phyloP scores from a whole-genome alignment of 64 coral and sea anemone genomes.

The Platygyra sinensis region DNA sequence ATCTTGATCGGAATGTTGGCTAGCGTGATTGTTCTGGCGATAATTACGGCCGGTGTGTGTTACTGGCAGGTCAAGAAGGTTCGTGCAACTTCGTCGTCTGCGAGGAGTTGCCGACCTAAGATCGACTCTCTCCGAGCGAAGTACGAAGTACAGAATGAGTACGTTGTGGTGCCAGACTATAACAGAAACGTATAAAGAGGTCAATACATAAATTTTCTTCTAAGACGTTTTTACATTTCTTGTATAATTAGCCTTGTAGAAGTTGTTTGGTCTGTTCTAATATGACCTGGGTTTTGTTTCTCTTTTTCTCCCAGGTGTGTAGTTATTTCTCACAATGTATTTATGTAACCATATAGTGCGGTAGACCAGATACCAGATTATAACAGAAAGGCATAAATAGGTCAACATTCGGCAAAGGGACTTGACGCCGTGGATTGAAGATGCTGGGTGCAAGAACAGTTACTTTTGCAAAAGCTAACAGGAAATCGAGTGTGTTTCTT shows the following conservation, averaged over 20 bases:
- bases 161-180: background rate
- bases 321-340: too few species aligned
- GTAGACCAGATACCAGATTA: too few species aligned
- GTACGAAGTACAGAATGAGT: background rate
- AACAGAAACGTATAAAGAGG: background rate
- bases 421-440: too few species aligned
- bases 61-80: background rate
- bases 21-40: background rate
- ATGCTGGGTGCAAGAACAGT: too few species aligned
- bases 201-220: background rate
- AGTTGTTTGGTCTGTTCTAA: too few species aligned
- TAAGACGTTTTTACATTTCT: background rate
- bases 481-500: too few species aligned
- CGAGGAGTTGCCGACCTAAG: background rate
- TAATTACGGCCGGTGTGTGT: background rate
- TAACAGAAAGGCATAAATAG: too few species aligned
- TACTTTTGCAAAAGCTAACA: too few species aligned
- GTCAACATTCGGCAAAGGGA: too few species aligned
- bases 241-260: background rate
- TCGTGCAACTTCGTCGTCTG: background rate
- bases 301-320: too few species aligned
- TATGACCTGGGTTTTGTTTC: too few species aligned
- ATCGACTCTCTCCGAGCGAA: background rate
- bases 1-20: background rate
- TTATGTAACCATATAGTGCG: too few species aligned